These are phyloP conservation scores for Bettongia penicillata DNA, from an alignment of 2,113 vertebrate species.

Conservation along the genomic window DNA sequence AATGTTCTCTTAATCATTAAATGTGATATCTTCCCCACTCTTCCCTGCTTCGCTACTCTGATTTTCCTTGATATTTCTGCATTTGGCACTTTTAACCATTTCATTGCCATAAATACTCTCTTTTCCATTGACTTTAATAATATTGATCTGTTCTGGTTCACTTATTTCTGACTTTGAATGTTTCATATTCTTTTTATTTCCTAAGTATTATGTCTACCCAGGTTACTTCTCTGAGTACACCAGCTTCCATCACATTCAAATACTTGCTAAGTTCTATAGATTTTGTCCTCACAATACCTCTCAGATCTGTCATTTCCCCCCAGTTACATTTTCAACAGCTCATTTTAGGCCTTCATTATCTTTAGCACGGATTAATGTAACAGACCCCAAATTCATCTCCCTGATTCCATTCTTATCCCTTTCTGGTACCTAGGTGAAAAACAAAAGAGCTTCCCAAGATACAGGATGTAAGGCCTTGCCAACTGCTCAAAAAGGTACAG, in stretches of 20 bases:
- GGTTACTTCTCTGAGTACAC: neutral
- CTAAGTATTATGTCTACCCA: neutral
- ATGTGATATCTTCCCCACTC: neutral
- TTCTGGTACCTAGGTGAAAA: neutral
- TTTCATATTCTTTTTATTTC: neutral
- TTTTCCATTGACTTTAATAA: neutral
- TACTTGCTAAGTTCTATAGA: neutral
- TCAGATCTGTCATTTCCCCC: neutral
- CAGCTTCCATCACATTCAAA: neutral
- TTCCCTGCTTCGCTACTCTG: neutral
- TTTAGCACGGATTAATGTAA: neutral
- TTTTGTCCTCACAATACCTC: neutral
- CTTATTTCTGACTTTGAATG: neutral
- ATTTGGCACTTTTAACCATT: neutral
- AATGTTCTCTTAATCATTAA: neutral
- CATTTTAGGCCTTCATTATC: neutral
- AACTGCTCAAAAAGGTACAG: neutral
- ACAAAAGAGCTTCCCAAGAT: neutral
- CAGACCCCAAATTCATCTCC: neutral
- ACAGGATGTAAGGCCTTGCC: neutral
- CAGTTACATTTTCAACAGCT: neutral
- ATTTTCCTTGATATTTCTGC: neutral
- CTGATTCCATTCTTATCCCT: neutral
- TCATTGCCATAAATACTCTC: neutral
- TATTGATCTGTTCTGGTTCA: neutral